Conservation (phyloP, 1,140 invertebrate genomes). For the Stegodyphus mimosarum region DNA sequence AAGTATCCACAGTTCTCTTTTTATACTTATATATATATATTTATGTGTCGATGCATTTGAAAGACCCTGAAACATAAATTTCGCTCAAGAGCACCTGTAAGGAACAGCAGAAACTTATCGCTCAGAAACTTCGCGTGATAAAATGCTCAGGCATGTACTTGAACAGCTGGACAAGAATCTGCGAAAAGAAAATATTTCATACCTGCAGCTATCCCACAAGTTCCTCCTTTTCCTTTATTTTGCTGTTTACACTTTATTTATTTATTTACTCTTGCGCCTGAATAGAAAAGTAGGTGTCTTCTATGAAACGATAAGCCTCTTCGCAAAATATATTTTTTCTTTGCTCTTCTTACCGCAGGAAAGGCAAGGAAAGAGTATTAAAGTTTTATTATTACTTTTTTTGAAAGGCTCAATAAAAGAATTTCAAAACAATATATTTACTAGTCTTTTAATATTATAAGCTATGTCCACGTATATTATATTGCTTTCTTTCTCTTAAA, state of each 20-base stretch:
- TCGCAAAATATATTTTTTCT: neutral
- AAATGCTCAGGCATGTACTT: slow-evolving; percentile 19
- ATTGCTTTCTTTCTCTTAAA: too few relatives aligned
- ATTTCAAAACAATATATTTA: too few relatives aligned
- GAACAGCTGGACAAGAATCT: slow-evolving; percentile 18
- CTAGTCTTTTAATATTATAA: too few relatives aligned
- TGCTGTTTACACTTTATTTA: neutral
- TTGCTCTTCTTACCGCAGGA: neutral
- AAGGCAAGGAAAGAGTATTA: too few relatives aligned
- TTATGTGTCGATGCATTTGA: neutral
- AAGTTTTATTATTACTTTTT: too few relatives aligned
- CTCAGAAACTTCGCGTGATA: slow-evolving; percentile 23
- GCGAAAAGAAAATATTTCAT: slow-evolving; percentile 29
- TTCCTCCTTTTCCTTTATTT: neutral
- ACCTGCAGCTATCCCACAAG: slow-evolving; percentile 11
- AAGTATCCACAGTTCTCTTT: neutral
- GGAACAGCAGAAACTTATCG: slow-evolving; percentile 22
- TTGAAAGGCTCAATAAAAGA: too few relatives aligned
- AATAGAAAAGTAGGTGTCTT: neutral
- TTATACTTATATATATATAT: neutral
- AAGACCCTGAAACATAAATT: slow-evolving; percentile 18
- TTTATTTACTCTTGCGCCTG: slow-evolving; percentile 2
- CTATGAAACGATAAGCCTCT: neutral
- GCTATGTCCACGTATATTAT: too few relatives aligned
- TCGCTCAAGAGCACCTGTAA: neutral